Conservation (phyloP, 2,888 invertebrate genomes). For the Candidula unifasciata region DNA sequence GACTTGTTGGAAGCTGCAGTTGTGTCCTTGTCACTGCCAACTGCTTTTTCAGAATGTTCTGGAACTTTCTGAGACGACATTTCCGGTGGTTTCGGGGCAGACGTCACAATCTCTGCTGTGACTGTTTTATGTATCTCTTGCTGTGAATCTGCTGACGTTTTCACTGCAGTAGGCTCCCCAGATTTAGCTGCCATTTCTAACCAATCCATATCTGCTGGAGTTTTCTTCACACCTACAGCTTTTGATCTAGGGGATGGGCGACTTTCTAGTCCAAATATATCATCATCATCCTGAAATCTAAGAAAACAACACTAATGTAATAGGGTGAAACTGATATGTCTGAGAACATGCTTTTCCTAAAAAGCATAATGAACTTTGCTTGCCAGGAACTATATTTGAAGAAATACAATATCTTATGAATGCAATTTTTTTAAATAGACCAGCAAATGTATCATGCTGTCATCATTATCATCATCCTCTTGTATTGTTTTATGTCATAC, state of each 20-base stretch:
- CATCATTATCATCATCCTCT: too few species aligned
- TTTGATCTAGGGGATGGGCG: conserved; percentile 60
- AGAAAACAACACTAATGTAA: background rate
- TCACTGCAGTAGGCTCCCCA: background rate
- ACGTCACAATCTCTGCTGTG: background rate
- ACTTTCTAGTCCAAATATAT: conserved; percentile 68
- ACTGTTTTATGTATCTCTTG: conserved; percentile 4
- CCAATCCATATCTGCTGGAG: conserved; percentile 70
- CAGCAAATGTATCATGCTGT: too few species aligned
- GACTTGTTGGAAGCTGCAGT: conserved; percentile 6
- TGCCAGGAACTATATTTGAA: too few species aligned
- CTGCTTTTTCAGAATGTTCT: conserved; percentile 36
- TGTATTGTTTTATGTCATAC: too few species aligned
- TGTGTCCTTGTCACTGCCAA: conserved; percentile 27
- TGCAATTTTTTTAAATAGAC: too few species aligned
- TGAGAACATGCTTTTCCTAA: too few species aligned
- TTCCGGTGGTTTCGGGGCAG: conserved; percentile 41
- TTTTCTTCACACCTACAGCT: conserved; percentile 41
- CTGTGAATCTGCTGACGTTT: conserved; percentile 19
- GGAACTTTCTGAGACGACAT: conserved; percentile 49
- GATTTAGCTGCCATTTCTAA: conserved; percentile 58
- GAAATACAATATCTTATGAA: too few species aligned
- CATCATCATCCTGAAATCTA: conserved; percentile 81
- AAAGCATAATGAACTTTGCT: too few species aligned
- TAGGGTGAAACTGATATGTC: too few species aligned